phyloP scores from a whole-genome alignment of 64 coral and sea anemone genomes.

The Acropora tenuis region DNA sequence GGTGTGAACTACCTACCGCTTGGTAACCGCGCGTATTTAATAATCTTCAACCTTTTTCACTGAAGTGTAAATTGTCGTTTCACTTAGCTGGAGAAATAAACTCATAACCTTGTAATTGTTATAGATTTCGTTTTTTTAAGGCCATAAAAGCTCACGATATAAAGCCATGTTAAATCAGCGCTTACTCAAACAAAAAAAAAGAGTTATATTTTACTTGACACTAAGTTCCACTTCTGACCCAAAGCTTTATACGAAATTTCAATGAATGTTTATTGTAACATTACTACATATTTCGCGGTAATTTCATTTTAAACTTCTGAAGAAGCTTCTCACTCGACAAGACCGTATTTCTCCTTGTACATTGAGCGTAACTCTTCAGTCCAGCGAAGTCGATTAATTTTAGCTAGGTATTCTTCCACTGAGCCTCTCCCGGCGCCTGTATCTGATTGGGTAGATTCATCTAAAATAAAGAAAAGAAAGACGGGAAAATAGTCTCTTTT shows the following conservation, averaged over 20 bases:
- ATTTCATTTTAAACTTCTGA: neutral
- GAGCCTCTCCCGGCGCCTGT: conserved; percentile 19
- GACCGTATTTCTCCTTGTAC: conserved; percentile 87
- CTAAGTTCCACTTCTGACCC: too few relatives aligned
- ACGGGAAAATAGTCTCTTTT: neutral
- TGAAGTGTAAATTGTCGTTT: too few relatives aligned
- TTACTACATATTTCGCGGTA: neutral
- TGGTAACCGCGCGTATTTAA: too few relatives aligned
- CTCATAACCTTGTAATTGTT: too few relatives aligned
- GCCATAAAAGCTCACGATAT: too few relatives aligned
- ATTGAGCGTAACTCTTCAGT: conserved; percentile 69
- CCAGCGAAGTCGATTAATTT: conserved; percentile 65
- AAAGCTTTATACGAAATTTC: neutral
- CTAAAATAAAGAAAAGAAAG: neutral
- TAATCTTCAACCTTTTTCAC: too few relatives aligned
- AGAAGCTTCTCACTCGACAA: neutral
- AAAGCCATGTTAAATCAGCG: too few relatives aligned
- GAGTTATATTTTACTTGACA: too few relatives aligned
- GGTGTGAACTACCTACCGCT: too few relatives aligned
- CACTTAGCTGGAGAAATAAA: too few relatives aligned
- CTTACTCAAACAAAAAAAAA: too few relatives aligned
- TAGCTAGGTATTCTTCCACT: conserved; percentile 45
- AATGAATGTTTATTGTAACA: neutral
- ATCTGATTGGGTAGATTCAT: neutral
- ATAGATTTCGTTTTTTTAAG: too few relatives aligned